These are phyloP conservation scores for Hofmannophila pseudospretella DNA, from an alignment of 2,888 invertebrate genomes.

Conservation along the genomic window DNA sequence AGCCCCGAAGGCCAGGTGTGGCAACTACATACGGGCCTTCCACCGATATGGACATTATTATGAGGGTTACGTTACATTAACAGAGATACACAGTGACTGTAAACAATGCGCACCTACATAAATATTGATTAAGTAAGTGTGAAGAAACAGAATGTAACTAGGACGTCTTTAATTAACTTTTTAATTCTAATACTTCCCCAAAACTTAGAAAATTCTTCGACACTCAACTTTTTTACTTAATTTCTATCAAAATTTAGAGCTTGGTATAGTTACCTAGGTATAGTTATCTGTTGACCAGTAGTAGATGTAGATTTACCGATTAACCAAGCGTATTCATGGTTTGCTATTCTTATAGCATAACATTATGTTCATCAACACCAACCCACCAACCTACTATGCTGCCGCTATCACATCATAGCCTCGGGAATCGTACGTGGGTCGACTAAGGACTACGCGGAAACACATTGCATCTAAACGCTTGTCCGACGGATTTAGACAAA, in stretches of 20 bases:
- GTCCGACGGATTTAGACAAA: too few species aligned
- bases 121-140: constrained; percentile 1
- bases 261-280: too few species aligned
- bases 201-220: too few species aligned
- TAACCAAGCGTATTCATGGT: constrained; percentile 29
- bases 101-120: background rate
- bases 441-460: constrained; percentile 69
- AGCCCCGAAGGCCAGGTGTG: constrained; percentile 60
- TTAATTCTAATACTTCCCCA: too few species aligned
- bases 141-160: too few species aligned
- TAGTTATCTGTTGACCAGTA: too few species aligned
- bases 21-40: constrained; percentile 41
- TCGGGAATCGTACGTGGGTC: constrained; percentile 63
- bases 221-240: too few species aligned
- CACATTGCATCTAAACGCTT: constrained; percentile 26
- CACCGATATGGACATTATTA: constrained; percentile 29
- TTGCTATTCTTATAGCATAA: constrained; percentile 55
- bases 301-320: too few species aligned
- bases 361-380: constrained; percentile 43
- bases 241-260: too few species aligned
- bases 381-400: too few species aligned
- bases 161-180: too few species aligned
- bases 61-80: constrained; percentile 21
- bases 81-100: constrained; percentile 1
- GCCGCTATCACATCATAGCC: constrained; percentile 39